Percentiles rank a stretch among this genome's conserved stretches.
phyloP scores from a whole-genome alignment of 2,113 vertebrate species.

The Microtus oregoni region DNA sequence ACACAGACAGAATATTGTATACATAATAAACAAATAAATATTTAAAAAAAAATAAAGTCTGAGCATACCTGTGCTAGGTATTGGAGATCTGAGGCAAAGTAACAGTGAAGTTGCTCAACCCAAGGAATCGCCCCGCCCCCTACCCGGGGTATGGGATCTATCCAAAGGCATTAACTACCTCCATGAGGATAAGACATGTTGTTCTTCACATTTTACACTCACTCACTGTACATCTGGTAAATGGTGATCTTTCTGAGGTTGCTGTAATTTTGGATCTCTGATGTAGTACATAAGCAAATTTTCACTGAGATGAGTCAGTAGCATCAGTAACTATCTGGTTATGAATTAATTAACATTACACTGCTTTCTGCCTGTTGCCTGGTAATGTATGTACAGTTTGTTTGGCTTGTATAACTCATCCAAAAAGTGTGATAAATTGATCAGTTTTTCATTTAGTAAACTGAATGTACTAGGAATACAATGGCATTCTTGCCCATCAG shows the following conservation, averaged over 20 bases:
- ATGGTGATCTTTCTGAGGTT: constrained; percentile 1
- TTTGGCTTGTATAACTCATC: neutral
- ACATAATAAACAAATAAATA: too few species aligned
- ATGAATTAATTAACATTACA: constrained; percentile 15
- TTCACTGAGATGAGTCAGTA: constrained; percentile 10
- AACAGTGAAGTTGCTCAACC: neutral
- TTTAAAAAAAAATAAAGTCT: neutral
- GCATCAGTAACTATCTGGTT: neutral
- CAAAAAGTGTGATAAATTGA: neutral
- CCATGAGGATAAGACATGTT: neutral
- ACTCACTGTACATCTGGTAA: neutral
- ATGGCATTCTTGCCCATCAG: neutral
- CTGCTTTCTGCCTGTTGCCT: constrained; percentile 38
- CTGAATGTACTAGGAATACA: neutral
- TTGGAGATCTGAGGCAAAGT: neutral
- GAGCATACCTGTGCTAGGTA: neutral
- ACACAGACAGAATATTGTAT: too few species aligned
- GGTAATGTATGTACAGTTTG: neutral
- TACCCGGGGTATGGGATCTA: neutral
- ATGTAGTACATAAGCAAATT: neutral
- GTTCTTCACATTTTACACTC: neutral
- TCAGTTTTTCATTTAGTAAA: constrained; percentile 3
- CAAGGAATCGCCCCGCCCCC: neutral
- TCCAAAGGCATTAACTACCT: neutral
- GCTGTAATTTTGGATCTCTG: constrained; percentile 38